A percentile compares a stretch with the other conserved stretches of the same genome.
Conservation (phyloP, 2,797 vertebrate species). For the Borostomias antarcticus region DNA sequence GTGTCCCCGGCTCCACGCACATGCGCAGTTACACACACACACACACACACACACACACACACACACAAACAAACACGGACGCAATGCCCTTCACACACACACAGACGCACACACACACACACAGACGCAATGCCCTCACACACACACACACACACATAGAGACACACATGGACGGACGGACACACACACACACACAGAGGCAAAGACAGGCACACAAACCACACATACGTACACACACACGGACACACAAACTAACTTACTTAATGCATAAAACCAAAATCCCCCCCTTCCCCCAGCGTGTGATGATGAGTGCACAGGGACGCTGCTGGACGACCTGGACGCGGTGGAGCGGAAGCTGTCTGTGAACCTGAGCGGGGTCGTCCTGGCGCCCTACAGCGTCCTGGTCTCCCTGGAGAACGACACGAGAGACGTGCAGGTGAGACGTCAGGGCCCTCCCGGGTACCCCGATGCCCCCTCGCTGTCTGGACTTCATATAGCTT, state of each 20-base stretch:
- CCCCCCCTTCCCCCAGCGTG: constrained; percentile 75
- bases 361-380: constrained; percentile 76
- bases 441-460: neutral
- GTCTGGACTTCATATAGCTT: neutral
- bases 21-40: neutral
- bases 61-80: constrained; percentile 2
- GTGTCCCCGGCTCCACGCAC: constrained; percentile 55
- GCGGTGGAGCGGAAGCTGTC: constrained; percentile 56
- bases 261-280: too few relatives aligned
- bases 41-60: neutral
- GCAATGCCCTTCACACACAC: constrained; percentile 2
- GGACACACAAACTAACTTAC: too few relatives aligned
- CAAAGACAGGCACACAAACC: too few relatives aligned
- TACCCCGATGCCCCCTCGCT: too few relatives aligned
- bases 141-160: neutral
- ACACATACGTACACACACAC: too few relatives aligned
- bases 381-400: constrained; percentile 71
- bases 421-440: constrained; percentile 78
- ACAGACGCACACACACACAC: neutral
- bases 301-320: constrained; percentile 83
- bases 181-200: too few relatives aligned
- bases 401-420: constrained; percentile 80
- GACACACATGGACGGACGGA: too few relatives aligned
- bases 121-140: neutral
- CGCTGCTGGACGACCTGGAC: constrained; percentile 81